Percentiles rank a stretch among this genome's conserved stretches.
phyloP scores from a whole-genome alignment of 2,888 invertebrate species.

The Athalia cordata region DNA sequence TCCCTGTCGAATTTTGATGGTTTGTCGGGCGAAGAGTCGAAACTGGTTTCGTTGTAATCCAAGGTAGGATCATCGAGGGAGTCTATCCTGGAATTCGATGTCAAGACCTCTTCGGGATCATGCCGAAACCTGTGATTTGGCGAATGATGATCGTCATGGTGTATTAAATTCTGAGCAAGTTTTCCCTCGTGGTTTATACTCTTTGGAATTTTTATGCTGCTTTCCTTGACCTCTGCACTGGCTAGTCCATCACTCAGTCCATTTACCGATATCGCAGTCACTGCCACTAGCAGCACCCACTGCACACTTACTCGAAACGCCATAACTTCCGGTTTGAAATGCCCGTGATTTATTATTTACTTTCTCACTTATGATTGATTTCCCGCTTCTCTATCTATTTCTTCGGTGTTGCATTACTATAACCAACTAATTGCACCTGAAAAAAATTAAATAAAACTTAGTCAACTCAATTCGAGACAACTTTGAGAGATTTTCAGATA shows the following conservation, averaged over 20 bases:
- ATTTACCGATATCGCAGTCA: neutral
- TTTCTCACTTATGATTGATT: neutral
- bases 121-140: slow-evolving; percentile 2
- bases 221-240: slow-evolving; percentile 28
- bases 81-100: neutral
- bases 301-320: slow-evolving; percentile 19
- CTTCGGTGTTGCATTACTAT: slow-evolving; percentile 35
- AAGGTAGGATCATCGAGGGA: neutral
- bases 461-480: too few species aligned
- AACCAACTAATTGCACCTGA: too few species aligned
- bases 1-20: slow-evolving; percentile 68
- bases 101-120: too few species aligned
- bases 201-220: slow-evolving; percentile 31
- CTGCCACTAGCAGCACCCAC: slow-evolving; percentile 10
- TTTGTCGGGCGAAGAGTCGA: slow-evolving; percentile 57
- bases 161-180: slow-evolving; percentile 8
- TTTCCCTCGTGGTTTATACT: slow-evolving; percentile 26
- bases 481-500: too few species aligned
- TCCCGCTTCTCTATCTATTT: neutral
- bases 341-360: too few species aligned
- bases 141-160: slow-evolving; percentile 1
- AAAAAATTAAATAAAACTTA: too few species aligned
- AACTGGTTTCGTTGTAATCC: slow-evolving; percentile 53
- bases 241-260: neutral
- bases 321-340: slow-evolving; percentile 5